A percentile compares a stretch with the other conserved stretches of the same genome.
These are phyloP conservation scores for Gouania willdenowi DNA, from an alignment of 2,797 vertebrate species.

Conservation along the genomic window DNA sequence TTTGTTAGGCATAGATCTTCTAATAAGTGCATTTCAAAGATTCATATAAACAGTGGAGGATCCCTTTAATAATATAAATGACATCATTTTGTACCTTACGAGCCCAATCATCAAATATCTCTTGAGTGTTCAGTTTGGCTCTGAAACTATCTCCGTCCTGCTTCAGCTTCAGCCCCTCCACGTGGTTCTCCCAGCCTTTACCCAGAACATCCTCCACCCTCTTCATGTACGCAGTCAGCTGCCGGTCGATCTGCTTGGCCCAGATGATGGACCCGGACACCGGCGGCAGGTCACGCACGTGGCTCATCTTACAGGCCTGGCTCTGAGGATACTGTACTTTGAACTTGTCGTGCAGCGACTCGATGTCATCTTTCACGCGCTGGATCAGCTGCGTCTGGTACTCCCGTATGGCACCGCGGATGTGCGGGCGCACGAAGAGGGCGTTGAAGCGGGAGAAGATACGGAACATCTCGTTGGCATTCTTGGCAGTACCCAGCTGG, in stretches of 20 bases:
- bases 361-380: slow-evolving; percentile 96
- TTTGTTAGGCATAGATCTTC: too few relatives aligned
- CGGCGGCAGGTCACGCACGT: slow-evolving; percentile 92
- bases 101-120: slow-evolving; percentile 99
- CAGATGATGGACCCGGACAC: slow-evolving; percentile 98
- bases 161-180: slow-evolving; percentile 98
- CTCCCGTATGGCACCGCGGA: slow-evolving; percentile 94
- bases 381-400: slow-evolving; percentile 98
- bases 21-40: too few relatives aligned
- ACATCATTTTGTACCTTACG: slow-evolving; percentile 78
- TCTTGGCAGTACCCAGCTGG: slow-evolving; percentile 96
- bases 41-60: too few relatives aligned
- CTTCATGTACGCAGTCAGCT: slow-evolving; percentile 98
- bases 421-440: slow-evolving; percentile 95
- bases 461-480: slow-evolving; percentile 98
- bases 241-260: slow-evolving; percentile 98
- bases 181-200: slow-evolving; percentile 98
- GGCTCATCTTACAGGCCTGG: slow-evolving; percentile 98
- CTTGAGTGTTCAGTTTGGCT: slow-evolving; percentile 98
- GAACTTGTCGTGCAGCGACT: slow-evolving; percentile 98
- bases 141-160: slow-evolving; percentile 98
- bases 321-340: slow-evolving; percentile 99
- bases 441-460: slow-evolving; percentile 99
- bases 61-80: too few relatives aligned
- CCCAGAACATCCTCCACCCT: slow-evolving; percentile 97